Base-by-base conservation (phyloP, 2,113 vertebrate species). In the Mesocricetus auratus region DNA sequence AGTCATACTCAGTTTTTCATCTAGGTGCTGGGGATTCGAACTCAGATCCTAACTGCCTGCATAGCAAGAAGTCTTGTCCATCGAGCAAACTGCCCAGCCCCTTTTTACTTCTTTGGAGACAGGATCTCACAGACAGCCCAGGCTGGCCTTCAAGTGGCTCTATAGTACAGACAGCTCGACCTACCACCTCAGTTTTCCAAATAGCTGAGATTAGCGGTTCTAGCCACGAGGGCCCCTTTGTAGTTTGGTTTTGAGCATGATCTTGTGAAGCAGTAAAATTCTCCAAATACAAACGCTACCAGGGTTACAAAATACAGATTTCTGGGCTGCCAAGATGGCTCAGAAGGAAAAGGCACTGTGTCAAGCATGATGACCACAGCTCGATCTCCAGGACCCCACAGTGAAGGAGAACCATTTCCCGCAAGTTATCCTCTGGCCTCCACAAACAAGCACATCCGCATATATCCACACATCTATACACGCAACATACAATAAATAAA, bases 211-310 rank as follows among this genome's bases (percentile, higher is more conserved):
- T 39, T 42, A 39, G 2, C 60, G 56, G n/a, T 13, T n/a, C 22
- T 39, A 42, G 22, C 24, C n/a, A 31, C 19, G 17, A 50, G 29
- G 42, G 26, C 42, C 62, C 24, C n/a, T n/a, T n/a, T 64, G 53
- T 36, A 36, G 78, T 58, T 45, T 82, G 66, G 31, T 87, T 73
- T 89, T 53, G 12, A 77, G 21, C 33, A 50, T 24, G 89, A 73
- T 68, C 93, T 71, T 95, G 22, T 66, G 66, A 94, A 74, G 24
- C 26, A 66, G n/a, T 62, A 58, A 77, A 86, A 89, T 17, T 79
- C 21, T 88, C 68, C 45, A 91, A 53, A 19, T 42, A 89, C 7
- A 62, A 29, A 62, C 58, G 31, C 74, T 62, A 16, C 77, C 31
- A 42, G 17, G 75, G 24, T 91, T 64, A 78, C 36, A 78, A 94